A percentile compares a stretch with the other conserved stretches of the same genome.
Conservation (phyloP, 2,113 vertebrate genomes). For the Lophotis ruficrista region DNA sequence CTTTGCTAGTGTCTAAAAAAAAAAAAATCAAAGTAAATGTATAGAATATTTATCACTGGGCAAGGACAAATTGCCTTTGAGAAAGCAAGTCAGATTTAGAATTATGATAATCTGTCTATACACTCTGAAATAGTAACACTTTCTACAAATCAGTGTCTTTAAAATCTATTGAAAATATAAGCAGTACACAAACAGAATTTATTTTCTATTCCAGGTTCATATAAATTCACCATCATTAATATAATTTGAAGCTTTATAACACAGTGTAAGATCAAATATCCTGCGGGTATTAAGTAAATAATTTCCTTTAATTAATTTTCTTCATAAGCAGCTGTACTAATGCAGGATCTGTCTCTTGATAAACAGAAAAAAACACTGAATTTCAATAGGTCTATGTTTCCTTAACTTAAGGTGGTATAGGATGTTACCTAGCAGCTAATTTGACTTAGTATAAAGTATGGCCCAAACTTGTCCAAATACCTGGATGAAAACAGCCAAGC, state of each 20-base stretch:
- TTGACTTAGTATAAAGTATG: neutral
- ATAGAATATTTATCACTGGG: neutral
- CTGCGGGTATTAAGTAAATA: neutral
- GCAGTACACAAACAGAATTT: conserved; percentile 26
- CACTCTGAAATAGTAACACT: neutral
- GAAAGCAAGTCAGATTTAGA: conserved; percentile 54
- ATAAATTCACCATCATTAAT: conserved; percentile 23
- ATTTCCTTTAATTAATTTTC: neutral
- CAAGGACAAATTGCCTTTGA: conserved; percentile 23
- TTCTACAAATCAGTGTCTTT: neutral
- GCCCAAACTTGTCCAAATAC: neutral
- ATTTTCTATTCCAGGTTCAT: neutral
- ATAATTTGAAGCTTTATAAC: neutral
- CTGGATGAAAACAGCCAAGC: neutral
- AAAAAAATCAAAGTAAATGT: neutral
- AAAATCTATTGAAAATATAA: conserved; percentile 51
- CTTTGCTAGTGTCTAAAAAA: neutral
- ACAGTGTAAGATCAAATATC: neutral
- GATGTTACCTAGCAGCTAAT: neutral
- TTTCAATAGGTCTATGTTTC: neutral
- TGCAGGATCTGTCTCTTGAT: neutral
- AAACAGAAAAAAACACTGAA: neutral
- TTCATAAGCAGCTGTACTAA: neutral
- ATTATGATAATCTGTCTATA: conserved; percentile 4
- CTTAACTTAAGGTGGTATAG: neutral